Percentiles rank a stretch among this genome's conserved stretches.
These are phyloP conservation scores for Acronicta leporina DNA, from an alignment of 2,888 invertebrate species.

Conservation along the genomic window DNA sequence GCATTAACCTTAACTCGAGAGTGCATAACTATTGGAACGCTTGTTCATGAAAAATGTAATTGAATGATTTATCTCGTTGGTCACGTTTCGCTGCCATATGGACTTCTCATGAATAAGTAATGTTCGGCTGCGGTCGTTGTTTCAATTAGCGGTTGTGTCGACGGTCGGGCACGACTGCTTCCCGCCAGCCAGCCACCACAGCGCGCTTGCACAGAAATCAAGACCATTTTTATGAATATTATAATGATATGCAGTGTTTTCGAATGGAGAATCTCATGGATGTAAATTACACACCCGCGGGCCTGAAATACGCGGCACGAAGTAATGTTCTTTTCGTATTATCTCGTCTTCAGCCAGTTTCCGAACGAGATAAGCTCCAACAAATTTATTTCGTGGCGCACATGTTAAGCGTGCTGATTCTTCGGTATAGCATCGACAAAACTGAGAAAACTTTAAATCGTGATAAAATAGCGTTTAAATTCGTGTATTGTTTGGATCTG, in stretches of 20 bases:
- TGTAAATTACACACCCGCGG: background rate
- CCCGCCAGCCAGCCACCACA: slow-evolving; percentile 61
- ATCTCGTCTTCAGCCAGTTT: no score
- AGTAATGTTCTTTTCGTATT: no score
- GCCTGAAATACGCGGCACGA: no score
- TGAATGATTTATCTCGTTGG: slow-evolving; percentile 86
- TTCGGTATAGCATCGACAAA: no score
- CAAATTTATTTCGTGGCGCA: no score
- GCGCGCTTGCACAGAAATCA: slow-evolving; percentile 54
- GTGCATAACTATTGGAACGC: slow-evolving; percentile 59
- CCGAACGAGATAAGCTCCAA: no score
- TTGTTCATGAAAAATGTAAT: slow-evolving; percentile 85
- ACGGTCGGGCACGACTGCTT: slow-evolving; percentile 77
- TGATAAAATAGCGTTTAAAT: no score
- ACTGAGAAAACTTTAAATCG: no score
- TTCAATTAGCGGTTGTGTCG: slow-evolving; percentile 88
- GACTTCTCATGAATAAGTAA: slow-evolving; percentile 89
- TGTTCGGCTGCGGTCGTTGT: slow-evolving; percentile 86
- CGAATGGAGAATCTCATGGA: background rate
- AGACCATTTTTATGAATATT: slow-evolving; percentile 60
- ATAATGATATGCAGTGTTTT: slow-evolving; percentile 22
- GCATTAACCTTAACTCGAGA: slow-evolving; percentile 52
- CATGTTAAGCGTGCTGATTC: no score
- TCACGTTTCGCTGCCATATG: slow-evolving; percentile 87
- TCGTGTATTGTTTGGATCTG: no score